These are phyloP conservation scores for Pseudomugil tenellus DNA, from an alignment of 2,797 vertebrate genomes.

Conservation along the genomic window DNA sequence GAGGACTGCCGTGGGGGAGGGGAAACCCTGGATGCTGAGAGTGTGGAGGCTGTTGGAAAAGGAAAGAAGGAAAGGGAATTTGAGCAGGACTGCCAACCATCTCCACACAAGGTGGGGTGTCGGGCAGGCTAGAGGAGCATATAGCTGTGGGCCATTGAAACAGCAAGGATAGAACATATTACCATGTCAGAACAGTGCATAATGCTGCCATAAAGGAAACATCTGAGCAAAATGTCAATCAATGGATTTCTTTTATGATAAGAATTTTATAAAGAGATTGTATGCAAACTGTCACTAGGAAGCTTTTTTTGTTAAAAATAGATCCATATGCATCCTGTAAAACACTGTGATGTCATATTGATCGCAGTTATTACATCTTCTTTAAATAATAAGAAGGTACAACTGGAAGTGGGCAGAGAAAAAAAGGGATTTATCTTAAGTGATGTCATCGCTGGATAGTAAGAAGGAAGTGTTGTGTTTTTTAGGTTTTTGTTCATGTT, in stretches of 20 bases:
- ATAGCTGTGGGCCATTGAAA: conserved; percentile 71
- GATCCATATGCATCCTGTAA: too few relatives aligned
- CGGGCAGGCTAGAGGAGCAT: conserved; percentile 67
- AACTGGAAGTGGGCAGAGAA: conserved; percentile 17
- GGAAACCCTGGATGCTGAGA: conserved; percentile 70
- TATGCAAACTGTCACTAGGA: conserved; percentile 27
- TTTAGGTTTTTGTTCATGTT: conserved; percentile 11
- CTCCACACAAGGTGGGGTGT: conserved; percentile 72
- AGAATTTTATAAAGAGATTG: conserved; percentile 26
- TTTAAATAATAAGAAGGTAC: conserved; percentile 38
- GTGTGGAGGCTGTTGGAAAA: conserved; percentile 67
- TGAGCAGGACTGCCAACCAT: conserved; percentile 69
- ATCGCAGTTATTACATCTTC: conserved; percentile 49
- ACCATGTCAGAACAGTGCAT: conserved; percentile 55
- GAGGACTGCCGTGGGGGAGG: conserved; percentile 71
- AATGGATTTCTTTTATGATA: conserved; percentile 62
- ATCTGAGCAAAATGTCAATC: conserved; percentile 59
- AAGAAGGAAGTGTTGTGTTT: conserved; percentile 37
- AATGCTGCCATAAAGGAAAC: conserved; percentile 53
- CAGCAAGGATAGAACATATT: conserved; percentile 61
- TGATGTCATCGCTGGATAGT: conserved; percentile 24
- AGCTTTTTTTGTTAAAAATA: conserved; percentile 25
- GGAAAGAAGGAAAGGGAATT: conserved; percentile 55
- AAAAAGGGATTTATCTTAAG: conserved; percentile 22
- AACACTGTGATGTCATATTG: conserved; percentile 45